Base-by-base conservation (phyloP, 2,113 vertebrate genomes). In the Stigmatopora argus region DNA sequence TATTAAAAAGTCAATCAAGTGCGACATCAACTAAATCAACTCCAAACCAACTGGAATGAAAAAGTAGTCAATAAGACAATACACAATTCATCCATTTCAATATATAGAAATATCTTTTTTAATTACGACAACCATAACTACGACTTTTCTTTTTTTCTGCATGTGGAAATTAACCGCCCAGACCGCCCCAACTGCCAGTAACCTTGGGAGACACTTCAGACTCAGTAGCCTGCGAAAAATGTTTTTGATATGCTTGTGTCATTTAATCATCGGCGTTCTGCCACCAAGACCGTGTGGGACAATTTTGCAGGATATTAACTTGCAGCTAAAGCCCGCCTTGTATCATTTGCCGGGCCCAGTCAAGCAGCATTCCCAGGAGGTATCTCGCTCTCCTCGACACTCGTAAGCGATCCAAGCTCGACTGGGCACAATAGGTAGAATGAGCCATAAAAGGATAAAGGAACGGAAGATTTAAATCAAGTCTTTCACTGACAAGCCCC, bases 261-360 rank as follows among this genome's bases (percentile, higher is more conserved):
- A 90, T 92, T 92, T 91, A 91, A 91, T 90, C 89, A 89, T 89
- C 86, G 84, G 75, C 89, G 83, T 92, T 92, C 86, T 88, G 83
- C 84, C 88, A 83, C 85, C 55, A 71, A 66, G 86, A 87, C 88
- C 80, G 87, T 75, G 80, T 88, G 75, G 89, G 90, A 91, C 90
- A 91, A 92, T 92, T 90, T 91, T 92, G 90, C 89, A 92, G 91
- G 91, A 91, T 91, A 91, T 91, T 92, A 92, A 92, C 89, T 92
- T 89, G 82, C 85, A 87, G 88, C 89, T 89, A 91, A 92, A 92
- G 88, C 86, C 85, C 87, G 88, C 82, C 88, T 90, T 89, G 88
- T 91, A 90, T 88, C 89, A 91, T 91, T 92, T 91, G 90, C 88
- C 88, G 86, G 58, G 90, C 88, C 87, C 85, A 89, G 86, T 91